A percentile compares a stretch with the other conserved stretches of the same genome.
phyloP scores from a whole-genome alignment of 23 tunicate genomes.

The Trididemnum miniatum region DNA sequence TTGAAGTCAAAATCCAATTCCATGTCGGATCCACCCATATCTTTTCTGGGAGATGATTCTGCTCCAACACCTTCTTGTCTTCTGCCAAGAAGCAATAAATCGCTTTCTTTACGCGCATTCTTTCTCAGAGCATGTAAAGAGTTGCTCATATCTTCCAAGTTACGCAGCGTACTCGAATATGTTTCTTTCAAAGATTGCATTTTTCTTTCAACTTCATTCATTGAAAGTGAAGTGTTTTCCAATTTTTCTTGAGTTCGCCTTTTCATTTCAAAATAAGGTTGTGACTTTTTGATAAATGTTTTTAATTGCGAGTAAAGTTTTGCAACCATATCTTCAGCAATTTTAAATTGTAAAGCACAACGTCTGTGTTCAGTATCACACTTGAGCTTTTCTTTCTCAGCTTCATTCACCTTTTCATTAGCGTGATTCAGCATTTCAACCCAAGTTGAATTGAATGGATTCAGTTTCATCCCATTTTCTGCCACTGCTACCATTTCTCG shows the following conservation, averaged over 20 bases:
- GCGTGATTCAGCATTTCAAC: constrained; percentile 95
- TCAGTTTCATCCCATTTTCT: constrained; percentile 79
- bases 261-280: constrained; percentile 56
- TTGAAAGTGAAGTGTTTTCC: background rate
- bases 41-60: constrained; percentile 33
- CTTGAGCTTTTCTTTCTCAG: constrained; percentile 51
- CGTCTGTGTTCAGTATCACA: constrained; percentile 67
- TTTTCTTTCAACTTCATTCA: constrained; percentile 25
- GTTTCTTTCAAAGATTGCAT: constrained; percentile 29
- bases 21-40: too few relatives aligned
- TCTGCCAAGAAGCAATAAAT: constrained; percentile 26
- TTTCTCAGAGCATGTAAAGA: constrained; percentile 37
- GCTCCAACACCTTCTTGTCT: constrained; percentile 75
- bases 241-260: constrained; percentile 30
- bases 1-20: background rate
- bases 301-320: constrained; percentile 41
- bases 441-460: constrained; percentile 70
- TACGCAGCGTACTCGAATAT: constrained; percentile 50
- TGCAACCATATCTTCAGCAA: constrained; percentile 41
- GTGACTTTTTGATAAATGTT: constrained; percentile 42
- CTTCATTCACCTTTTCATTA: constrained; percentile 71
- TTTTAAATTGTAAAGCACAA: constrained; percentile 53
- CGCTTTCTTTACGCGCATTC: background rate
- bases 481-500: constrained; percentile 93
- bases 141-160: constrained; percentile 53